Percentiles rank a stretch among this genome's conserved stretches.
Conservation (phyloP, 2,888 invertebrate genomes). For the Dasysyrphus albostriatus region DNA sequence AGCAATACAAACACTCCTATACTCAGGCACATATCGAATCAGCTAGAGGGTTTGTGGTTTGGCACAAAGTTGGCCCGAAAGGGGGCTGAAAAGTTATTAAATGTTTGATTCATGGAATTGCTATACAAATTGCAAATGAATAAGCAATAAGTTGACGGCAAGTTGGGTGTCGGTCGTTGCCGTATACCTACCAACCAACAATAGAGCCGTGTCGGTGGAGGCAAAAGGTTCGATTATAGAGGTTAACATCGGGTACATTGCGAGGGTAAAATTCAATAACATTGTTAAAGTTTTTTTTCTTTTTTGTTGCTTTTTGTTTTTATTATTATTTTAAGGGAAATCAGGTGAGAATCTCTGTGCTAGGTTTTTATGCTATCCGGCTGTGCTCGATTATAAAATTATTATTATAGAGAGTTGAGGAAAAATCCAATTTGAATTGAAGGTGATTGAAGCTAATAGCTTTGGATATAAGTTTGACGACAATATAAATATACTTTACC, state of each 20-base stretch:
- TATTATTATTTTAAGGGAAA: neutral
- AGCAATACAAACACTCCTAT: neutral
- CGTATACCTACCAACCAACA: neutral
- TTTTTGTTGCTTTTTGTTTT: constrained; percentile 2
- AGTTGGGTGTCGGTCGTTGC: constrained; percentile 24
- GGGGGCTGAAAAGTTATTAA: constrained; percentile 70
- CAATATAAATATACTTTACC: neutral
- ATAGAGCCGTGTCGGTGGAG: neutral
- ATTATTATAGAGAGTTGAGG: constrained; percentile 28
- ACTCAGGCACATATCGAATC: neutral
- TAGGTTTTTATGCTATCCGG: constrained; percentile 27
- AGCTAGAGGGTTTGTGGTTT: neutral
- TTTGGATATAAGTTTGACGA: constrained; percentile 21
- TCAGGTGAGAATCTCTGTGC: constrained; percentile 19
- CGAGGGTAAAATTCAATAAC: constrained; percentile 7
- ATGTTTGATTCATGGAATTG: constrained; percentile 71
- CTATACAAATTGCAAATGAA: constrained; percentile 68
- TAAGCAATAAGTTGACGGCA: constrained; percentile 58
- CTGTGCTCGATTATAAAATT: constrained; percentile 43
- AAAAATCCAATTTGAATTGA: constrained; percentile 22
- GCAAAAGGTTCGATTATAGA: constrained; percentile 8
- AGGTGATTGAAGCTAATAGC: constrained; percentile 40
- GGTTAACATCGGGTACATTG: constrained; percentile 2
- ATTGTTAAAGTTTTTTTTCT: constrained; percentile 12
- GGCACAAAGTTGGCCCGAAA: neutral